Conservation (phyloP, 2,888 invertebrate species). For the Leptinotarsa haldemani region DNA sequence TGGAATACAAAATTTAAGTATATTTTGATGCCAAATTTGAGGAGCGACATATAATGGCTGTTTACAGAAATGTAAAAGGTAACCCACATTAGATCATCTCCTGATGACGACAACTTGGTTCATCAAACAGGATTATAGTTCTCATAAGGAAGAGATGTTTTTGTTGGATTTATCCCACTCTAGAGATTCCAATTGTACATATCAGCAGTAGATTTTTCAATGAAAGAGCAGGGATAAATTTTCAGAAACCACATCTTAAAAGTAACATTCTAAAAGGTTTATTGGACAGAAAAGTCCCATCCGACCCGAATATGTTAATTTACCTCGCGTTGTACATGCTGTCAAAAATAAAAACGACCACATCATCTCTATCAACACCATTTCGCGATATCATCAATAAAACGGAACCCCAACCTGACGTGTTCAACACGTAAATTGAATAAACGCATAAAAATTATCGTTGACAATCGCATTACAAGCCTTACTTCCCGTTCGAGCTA, state of each 20-base stretch:
- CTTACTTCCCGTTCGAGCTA: conserved; percentile 37
- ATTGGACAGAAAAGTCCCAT: neutral
- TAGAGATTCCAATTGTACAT: too few species aligned
- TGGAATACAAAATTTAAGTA: too few species aligned
- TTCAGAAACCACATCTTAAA: too few species aligned
- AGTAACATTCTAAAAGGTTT: neutral
- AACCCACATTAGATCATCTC: too few species aligned
- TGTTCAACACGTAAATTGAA: conserved; percentile 31
- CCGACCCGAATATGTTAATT: neutral
- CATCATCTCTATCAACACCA: neutral
- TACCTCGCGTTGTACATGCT: neutral
- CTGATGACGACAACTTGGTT: too few species aligned
- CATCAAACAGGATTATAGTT: too few species aligned
- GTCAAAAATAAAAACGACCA: neutral
- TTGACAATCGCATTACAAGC: conserved; percentile 41
- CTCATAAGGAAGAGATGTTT: too few species aligned
- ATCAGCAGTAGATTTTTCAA: too few species aligned
- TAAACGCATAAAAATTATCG: conserved; percentile 41
- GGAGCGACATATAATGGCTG: too few species aligned
- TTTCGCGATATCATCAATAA: conserved; percentile 22
- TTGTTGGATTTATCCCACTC: neutral
- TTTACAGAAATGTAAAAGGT: too few species aligned
- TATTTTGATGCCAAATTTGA: too few species aligned
- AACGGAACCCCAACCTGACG: conserved; percentile 1
- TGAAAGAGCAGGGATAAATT: too few species aligned